Percentiles rank a stretch among this genome's conserved stretches.
These are phyloP conservation scores for Carpatolechia fugitivella DNA, from an alignment of 2,888 invertebrate genomes.

Conservation along the genomic window DNA sequence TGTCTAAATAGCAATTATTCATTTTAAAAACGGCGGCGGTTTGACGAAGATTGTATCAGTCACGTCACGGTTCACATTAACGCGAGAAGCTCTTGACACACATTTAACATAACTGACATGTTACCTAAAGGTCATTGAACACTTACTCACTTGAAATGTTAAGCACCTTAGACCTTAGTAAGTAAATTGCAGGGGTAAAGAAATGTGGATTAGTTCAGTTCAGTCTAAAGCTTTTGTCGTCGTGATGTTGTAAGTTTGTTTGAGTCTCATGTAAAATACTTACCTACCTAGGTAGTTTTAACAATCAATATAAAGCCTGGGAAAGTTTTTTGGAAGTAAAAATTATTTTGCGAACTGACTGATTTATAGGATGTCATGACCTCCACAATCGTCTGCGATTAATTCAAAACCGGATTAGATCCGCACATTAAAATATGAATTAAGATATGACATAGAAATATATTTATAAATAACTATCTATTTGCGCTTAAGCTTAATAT, in stretches of 20 bases:
- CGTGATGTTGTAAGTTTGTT: neutral
- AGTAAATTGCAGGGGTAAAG: neutral
- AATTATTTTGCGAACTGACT: slow-evolving; percentile 4
- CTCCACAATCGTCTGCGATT: neutral
- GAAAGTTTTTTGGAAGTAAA: neutral
- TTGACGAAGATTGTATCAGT: slow-evolving; percentile 31
- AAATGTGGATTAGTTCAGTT: neutral
- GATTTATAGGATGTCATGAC: slow-evolving; percentile 2
- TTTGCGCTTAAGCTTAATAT: no score
- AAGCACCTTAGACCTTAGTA: neutral
- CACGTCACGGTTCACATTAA: slow-evolving; percentile 34
- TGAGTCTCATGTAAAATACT: neutral
- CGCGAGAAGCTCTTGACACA: slow-evolving; percentile 38
- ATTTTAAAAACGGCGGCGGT: slow-evolving; percentile 20
- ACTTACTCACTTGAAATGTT: slow-evolving; percentile 10
- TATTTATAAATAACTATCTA: no score
- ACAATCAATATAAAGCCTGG: no score
- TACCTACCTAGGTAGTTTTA: neutral
- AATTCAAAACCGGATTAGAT: neutral
- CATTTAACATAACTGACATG: slow-evolving; percentile 22
- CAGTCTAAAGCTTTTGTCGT: neutral
- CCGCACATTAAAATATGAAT: no score
- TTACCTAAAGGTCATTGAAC: slow-evolving; percentile 28
- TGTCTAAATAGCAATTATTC: neutral
- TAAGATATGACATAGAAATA: no score